phyloP scores from a whole-genome alignment of 1,140 invertebrate genomes.

The Drosophila kikkawai region DNA sequence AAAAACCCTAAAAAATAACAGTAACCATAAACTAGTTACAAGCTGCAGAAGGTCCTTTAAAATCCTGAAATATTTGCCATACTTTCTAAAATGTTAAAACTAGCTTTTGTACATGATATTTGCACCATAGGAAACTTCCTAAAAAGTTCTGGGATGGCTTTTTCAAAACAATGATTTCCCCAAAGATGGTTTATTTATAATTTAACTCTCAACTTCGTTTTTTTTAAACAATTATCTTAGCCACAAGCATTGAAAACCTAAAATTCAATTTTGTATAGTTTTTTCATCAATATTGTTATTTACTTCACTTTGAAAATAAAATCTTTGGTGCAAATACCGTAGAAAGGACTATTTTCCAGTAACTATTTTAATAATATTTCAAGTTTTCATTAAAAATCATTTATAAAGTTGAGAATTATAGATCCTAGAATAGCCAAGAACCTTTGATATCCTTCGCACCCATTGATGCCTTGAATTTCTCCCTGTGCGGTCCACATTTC shows the following conservation, averaged over 20 bases:
- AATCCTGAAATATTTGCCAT: conserved; percentile 5
- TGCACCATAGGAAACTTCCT: neutral
- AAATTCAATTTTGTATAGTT: neutral
- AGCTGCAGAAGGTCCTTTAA: conserved; percentile 5
- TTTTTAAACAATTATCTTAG: neutral
- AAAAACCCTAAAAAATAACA: conserved; percentile 12
- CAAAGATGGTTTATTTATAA: too few species aligned
- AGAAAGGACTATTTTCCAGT: neutral
- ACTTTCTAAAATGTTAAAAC: neutral
- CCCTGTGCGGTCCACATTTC: conserved; percentile 21
- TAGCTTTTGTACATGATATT: neutral
- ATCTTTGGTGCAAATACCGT: neutral
- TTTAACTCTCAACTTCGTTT: too few species aligned
- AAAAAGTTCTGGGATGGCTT: neutral
- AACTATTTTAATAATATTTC: neutral
- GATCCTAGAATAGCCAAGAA: neutral
- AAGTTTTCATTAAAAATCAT: neutral
- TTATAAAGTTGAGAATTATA: too few species aligned
- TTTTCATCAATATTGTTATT: neutral
- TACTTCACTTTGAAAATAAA: neutral
- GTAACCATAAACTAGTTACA: conserved; percentile 3
- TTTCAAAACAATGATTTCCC: neutral
- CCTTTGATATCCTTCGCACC: neutral
- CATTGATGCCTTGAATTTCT: neutral
- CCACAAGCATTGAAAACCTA: neutral